These are phyloP conservation scores for Selenia dentaria DNA, from an alignment of 2,888 invertebrate species.

Conservation along the genomic window DNA sequence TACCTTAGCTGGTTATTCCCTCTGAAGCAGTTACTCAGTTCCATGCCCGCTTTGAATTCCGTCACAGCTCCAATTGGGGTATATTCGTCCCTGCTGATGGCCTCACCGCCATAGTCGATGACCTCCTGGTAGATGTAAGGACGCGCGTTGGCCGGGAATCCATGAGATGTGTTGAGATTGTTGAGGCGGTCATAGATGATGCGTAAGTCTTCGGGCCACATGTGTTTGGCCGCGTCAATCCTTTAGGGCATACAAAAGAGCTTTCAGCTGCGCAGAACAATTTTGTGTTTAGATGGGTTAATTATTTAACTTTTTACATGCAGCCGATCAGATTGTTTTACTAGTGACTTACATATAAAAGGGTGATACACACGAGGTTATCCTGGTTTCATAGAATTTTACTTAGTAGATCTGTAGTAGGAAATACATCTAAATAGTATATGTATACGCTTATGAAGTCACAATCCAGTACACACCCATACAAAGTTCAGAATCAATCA, in stretches of 20 bases:
- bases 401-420: no score
- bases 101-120: conserved; percentile 87
- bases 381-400: no score
- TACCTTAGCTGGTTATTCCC: conserved; percentile 61
- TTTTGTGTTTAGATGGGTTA: no score
- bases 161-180: conserved; percentile 85
- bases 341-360: no score
- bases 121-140: conserved; percentile 92
- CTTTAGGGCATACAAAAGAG: conserved; percentile 52
- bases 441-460: no score
- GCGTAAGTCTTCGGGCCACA: conserved; percentile 90
- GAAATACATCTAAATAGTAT: no score
- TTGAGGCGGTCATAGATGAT: conserved; percentile 86
- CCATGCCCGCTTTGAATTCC: conserved; percentile 81
- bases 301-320: no score
- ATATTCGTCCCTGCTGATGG: conserved; percentile 79
- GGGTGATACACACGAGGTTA: no score
- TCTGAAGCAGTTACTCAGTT: conserved; percentile 68
- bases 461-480: no score
- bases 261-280: no score
- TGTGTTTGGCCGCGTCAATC: conserved; percentile 91
- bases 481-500: no score
- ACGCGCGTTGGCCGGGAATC: conserved; percentile 85
- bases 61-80: conserved; percentile 87
- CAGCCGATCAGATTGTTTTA: no score